Conservation (phyloP, 1,140 invertebrate species). For the Eriosoma lanigerum region DNA sequence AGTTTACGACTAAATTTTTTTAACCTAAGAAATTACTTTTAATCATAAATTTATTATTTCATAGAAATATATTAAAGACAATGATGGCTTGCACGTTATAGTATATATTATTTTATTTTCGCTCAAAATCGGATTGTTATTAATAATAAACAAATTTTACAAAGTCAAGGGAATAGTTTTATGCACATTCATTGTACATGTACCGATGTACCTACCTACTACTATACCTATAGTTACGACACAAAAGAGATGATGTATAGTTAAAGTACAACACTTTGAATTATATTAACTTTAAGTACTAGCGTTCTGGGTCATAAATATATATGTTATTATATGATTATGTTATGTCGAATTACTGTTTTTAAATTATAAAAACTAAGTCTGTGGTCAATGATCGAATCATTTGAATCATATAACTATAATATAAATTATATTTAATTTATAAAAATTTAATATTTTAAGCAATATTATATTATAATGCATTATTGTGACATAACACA, state of each 20-base stretch:
- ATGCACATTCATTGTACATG: too few relatives aligned
- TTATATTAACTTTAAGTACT: not conserved
- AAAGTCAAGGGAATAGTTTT: not conserved
- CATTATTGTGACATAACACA: not conserved
- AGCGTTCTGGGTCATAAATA: not conserved
- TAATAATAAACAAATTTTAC: not conserved
- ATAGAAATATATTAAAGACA: too few relatives aligned
- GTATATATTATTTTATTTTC: not conserved
- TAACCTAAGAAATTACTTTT: too few relatives aligned
- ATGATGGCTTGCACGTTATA: too few relatives aligned
- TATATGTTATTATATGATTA: not conserved
- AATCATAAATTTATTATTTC: too few relatives aligned
- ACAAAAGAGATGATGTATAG: not conserved
- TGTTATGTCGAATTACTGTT: too few relatives aligned
- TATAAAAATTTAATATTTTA: slow-evolving; percentile 8
- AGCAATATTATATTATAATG: not conserved
- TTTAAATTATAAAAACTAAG: slow-evolving; percentile 2
- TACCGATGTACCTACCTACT: too few relatives aligned
- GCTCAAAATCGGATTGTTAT: not conserved
- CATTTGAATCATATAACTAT: not conserved
- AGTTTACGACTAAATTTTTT: too few relatives aligned
- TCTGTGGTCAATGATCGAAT: not conserved
- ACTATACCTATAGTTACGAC: not conserved
- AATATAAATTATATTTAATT: too few relatives aligned
- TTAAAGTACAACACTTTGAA: not conserved